Conservation (phyloP, 2,797 vertebrate genomes). For the Hyperoplus lanceolatus region DNA sequence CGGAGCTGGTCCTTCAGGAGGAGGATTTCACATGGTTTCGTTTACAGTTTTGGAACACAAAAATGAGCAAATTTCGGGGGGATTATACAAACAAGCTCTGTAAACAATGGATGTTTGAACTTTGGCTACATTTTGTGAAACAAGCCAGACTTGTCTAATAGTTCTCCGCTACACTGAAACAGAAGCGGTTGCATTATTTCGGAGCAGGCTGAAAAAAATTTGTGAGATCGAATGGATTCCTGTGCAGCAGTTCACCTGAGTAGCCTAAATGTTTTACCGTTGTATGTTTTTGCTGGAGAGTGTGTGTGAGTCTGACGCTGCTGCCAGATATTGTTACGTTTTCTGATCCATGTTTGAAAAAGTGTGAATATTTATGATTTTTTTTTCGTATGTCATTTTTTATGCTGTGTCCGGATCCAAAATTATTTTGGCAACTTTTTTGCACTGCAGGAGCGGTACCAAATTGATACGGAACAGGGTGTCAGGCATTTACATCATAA, state of each 20-base stretch:
- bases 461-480: not conserved
- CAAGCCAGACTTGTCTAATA: conserved; percentile 8
- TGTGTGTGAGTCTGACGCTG: conserved; percentile 4
- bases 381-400: conserved; percentile 8
- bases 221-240: conserved; percentile 4
- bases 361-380: conserved; percentile 32
- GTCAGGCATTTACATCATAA: conserved; percentile 3
- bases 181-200: not conserved
- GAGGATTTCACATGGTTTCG: conserved; percentile 19
- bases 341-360: conserved; percentile 39
- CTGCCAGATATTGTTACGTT: conserved; percentile 14
- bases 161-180: conserved; percentile 12
- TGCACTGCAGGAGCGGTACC: not conserved
- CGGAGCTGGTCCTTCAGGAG: conserved; percentile 40
- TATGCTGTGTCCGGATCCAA: conserved; percentile 1
- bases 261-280: no score
- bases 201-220: not conserved
- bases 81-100: conserved; percentile 23
- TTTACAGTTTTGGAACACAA: conserved; percentile 26
- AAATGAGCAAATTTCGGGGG: conserved; percentile 27
- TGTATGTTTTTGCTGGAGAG: conserved; percentile 16
- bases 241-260: conserved; percentile 17
- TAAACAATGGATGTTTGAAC: conserved; percentile 40
- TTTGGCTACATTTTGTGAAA: conserved; percentile 13
- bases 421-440: not conserved